A percentile compares a stretch with the other conserved stretches of the same genome.
Conservation (phyloP, 1,140 invertebrate species). For the Phenacoccus solenopsis region DNA sequence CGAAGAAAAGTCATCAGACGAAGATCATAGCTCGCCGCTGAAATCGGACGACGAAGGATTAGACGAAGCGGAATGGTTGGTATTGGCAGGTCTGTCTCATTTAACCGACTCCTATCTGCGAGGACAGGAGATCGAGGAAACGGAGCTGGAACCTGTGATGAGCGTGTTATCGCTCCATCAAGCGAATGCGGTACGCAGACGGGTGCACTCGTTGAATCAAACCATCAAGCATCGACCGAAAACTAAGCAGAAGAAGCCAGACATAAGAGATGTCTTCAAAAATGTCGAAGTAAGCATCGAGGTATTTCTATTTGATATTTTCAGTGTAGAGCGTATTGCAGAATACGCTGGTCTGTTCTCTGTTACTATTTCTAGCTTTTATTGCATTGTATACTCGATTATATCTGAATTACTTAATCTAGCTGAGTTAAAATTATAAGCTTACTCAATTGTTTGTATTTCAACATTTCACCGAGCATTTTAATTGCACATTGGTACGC, state of each 20-base stretch:
- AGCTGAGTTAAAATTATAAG: no score
- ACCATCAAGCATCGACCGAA: constrained; percentile 52
- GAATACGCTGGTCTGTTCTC: no score
- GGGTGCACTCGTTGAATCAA: constrained; percentile 63
- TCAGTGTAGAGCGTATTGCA: no score
- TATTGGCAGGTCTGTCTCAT: constrained; percentile 43
- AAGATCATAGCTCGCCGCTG: constrained; percentile 13
- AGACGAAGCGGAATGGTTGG: constrained; percentile 45
- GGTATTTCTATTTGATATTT: background rate
- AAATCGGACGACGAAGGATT: constrained; percentile 36
- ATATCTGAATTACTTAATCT: no score
- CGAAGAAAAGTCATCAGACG: constrained; percentile 33
- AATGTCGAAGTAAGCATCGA: constrained; percentile 51
- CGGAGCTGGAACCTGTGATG: constrained; percentile 42
- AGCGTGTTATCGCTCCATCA: constrained; percentile 46
- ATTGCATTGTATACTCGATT: no score
- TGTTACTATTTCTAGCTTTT: background rate
- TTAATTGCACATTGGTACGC: no score
- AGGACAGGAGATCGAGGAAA: constrained; percentile 44
- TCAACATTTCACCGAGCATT: no score
- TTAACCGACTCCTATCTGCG: constrained; percentile 42
- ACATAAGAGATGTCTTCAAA: constrained; percentile 63
- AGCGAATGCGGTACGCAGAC: constrained; percentile 58
- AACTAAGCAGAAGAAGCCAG: constrained; percentile 48
- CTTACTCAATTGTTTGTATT: no score